Evolutionary conservation across 1,140 invertebrate genomes (phyloP), one percentile per base, ranked within the genome.

Genomic region (Atta cephalotes): DNA sequence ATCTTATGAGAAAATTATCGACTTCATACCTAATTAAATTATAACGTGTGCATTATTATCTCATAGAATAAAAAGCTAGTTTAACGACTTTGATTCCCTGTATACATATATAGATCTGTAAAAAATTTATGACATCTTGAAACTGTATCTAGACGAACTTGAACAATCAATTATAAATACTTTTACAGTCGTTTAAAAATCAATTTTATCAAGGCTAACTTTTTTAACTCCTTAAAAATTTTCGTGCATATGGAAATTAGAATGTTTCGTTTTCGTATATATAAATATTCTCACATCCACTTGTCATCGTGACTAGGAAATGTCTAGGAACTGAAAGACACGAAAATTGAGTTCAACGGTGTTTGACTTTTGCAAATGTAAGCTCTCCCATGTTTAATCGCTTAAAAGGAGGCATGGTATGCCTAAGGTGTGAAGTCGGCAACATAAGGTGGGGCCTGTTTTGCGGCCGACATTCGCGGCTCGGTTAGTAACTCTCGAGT

Each of bases 401-500:
- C 70, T 39, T 4, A 60, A 51, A n/a, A 51, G 35, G 31, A 21
- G 25, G 76, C 45, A 62, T 63, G 49, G 77, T 39, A 58, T 51
- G 70, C 56, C 21, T 66, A 45, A 82, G 81, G 85, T 68, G 72
- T 63, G 80, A 87, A 87, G 86, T 87, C 79, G 77, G 63, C 63
- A 80, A 51, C 14, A 10, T 31, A 35, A 86, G 79, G 85, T 60
- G 74, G 68, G 10, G 53, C 39, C 53, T 12, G 72, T 51, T 77
- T 45, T 58, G 56, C 56, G 72, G 70, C 21, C 79, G 85, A 87
- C 80, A 80, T 86, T 84, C 74, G 78, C 18, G 58, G 51, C 53
- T 84, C 65, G 82, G 86, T 87, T 89, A 85, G 76, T 86, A 88
- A 12, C 70, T 77, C 31, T 74, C 66, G 62, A 60, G 63, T 86